phyloP scores from a whole-genome alignment of 2,888 invertebrate genomes.

The Deilephila porcellus region DNA sequence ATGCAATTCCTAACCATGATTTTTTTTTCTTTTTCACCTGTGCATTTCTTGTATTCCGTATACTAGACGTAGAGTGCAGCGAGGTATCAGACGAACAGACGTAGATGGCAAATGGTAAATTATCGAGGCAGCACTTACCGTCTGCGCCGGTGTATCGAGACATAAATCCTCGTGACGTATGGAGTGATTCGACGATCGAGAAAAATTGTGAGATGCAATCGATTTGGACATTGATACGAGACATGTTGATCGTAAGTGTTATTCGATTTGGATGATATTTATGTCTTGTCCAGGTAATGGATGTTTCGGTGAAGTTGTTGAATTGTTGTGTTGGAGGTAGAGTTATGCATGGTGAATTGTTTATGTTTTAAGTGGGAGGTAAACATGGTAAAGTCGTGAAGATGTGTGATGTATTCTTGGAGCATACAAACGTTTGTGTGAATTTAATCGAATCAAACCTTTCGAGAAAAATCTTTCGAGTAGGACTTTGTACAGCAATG shows the following conservation, averaged over 20 bases:
- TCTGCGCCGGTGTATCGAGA: conserved; percentile 50
- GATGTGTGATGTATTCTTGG: too few relatives aligned
- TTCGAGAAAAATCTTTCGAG: too few relatives aligned
- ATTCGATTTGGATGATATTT: neutral
- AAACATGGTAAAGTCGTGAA: too few relatives aligned
- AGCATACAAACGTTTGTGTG: neutral
- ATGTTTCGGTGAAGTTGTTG: too few relatives aligned
- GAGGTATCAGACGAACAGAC: conserved; percentile 41
- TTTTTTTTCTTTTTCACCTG: neutral
- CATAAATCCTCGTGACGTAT: conserved; percentile 55
- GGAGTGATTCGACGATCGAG: conserved; percentile 23
- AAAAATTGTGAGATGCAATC: conserved; percentile 32
- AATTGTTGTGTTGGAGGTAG: too few relatives aligned
- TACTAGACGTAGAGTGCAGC: conserved; percentile 47
- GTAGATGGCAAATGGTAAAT: conserved; percentile 49
- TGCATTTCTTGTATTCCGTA: neutral
- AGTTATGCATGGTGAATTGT: too few relatives aligned
- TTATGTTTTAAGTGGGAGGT: too few relatives aligned
- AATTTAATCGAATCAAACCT: neutral
- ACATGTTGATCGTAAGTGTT: conserved; percentile 1
- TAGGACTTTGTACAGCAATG: too few relatives aligned
- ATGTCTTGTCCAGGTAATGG: neutral
- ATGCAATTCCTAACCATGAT: too few relatives aligned
- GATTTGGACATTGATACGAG: conserved; percentile 20
- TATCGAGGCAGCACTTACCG: conserved; percentile 52